Conservation (phyloP, 2,797 vertebrate genomes). For the Poecilia velifera region DNA sequence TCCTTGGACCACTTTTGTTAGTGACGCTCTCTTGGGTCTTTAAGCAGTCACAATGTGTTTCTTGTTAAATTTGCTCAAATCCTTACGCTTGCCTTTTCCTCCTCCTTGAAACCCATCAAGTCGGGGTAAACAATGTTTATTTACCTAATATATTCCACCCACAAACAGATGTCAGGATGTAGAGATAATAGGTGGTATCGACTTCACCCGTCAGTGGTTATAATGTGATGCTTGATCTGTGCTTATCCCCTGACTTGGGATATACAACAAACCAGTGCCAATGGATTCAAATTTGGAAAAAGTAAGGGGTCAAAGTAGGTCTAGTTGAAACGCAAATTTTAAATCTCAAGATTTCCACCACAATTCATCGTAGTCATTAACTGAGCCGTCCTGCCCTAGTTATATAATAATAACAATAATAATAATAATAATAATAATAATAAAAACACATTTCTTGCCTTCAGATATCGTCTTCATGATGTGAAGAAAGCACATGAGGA, state of each 20-base stretch:
- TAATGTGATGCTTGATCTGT: not conserved
- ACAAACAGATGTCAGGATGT: not conserved
- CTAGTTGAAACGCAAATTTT: not conserved
- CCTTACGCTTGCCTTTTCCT: not conserved
- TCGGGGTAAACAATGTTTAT: not conserved
- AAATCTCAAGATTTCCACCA: not conserved
- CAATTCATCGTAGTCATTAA: not conserved
- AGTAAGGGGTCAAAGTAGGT: not conserved
- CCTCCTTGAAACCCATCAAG: not conserved
- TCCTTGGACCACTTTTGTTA: not conserved
- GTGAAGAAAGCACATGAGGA: constrained; percentile 97
- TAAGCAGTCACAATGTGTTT: not conserved
- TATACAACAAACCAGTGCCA: not conserved
- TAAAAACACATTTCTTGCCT: constrained; percentile 75
- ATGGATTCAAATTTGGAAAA: not conserved
- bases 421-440: not conserved
- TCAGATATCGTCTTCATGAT: constrained; percentile 99
- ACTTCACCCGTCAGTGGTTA: not conserved
- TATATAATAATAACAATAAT: not conserved
- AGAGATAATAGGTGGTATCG: not conserved
- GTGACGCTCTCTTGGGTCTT: not conserved
- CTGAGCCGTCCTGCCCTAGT: not conserved
- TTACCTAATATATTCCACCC: not conserved
- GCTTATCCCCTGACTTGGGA: not conserved
- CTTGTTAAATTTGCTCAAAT: not conserved